phyloP scores from a whole-genome alignment of 2,888 invertebrate genomes.

The Napeogenes inachia region DNA sequence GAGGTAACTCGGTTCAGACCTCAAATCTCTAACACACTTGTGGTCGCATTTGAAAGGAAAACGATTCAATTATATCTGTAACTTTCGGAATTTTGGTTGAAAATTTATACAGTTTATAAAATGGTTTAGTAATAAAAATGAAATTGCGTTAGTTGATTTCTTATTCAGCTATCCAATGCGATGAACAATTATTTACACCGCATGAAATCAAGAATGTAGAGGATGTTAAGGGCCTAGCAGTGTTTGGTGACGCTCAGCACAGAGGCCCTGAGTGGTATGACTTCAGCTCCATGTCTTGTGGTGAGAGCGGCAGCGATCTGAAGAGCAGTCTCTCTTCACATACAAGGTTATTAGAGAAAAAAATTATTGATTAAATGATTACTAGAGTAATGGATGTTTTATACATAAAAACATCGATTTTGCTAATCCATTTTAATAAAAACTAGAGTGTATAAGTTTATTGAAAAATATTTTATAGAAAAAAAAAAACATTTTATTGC shows the following conservation, averaged over 20 bases:
- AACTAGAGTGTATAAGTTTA: no score
- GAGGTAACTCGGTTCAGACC: constrained; percentile 24
- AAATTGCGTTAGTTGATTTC: no score
- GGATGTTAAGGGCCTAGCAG: constrained; percentile 39
- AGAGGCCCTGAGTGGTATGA: constrained; percentile 51
- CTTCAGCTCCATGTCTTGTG: constrained; percentile 24
- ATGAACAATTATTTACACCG: constrained; percentile 21
- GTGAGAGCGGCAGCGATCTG: constrained; percentile 33
- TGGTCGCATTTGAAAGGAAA: constrained; percentile 7
- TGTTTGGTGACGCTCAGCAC: constrained; percentile 49
- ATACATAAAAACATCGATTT: no score
- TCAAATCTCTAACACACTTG: constrained; percentile 27
- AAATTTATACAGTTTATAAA: not conserved
- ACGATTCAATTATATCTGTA: constrained; percentile 3
- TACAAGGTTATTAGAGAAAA: constrained; percentile 13
- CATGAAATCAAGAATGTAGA: constrained; percentile 30
- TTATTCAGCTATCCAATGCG: constrained; percentile 17
- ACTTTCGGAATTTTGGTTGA: constrained; percentile 1
- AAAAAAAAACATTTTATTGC: constrained; percentile 10
- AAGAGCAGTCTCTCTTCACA: constrained; percentile 21
- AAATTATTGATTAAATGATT: no score
- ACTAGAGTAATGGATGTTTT: no score
- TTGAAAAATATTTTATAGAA: not conserved
- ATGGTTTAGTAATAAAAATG: not conserved
- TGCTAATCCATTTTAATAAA: no score